These are phyloP conservation scores for Ricordea florida DNA, from an alignment of 92 coral and sea anemone species.

Conservation along the genomic window DNA sequence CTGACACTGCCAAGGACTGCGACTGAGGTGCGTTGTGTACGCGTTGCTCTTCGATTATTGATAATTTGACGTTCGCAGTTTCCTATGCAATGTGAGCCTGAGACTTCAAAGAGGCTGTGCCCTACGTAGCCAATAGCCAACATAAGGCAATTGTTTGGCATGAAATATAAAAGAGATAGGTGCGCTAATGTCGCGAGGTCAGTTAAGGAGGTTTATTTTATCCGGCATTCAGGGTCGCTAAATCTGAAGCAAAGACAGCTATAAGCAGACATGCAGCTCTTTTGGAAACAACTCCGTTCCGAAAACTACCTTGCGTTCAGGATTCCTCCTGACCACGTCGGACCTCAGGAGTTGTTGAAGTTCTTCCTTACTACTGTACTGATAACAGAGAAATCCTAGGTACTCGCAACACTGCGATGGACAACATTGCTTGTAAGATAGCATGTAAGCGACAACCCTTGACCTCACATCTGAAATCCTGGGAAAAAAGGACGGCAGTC, in stretches of 20 bases:
- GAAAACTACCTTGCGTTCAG: not conserved
- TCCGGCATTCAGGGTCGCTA: not conserved
- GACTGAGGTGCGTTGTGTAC: no score
- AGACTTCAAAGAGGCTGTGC: no score
- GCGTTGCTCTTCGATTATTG: no score
- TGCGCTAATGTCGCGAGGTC: no score
- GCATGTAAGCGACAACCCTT: constrained; percentile 6
- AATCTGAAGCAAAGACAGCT: not conserved
- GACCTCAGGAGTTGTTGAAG: not conserved
- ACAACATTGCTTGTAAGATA: constrained; percentile 18
- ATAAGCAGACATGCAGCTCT: not conserved
- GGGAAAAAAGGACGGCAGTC: constrained; percentile 1
- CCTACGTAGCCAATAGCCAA: no score
- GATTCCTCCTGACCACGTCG: constrained; percentile 6
- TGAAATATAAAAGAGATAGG: no score
- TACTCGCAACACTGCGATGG: constrained; percentile 6
- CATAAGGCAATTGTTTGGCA: no score
- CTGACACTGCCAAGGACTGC: no score
- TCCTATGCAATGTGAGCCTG: no score
- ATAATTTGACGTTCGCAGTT: no score
- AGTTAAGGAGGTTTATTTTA: not conserved
- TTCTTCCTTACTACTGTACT: not conserved
- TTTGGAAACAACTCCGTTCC: constrained; percentile 4
- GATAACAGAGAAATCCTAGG: not conserved
- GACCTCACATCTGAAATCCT: not conserved